A percentile compares a stretch with the other conserved stretches of the same genome.
phyloP scores from a whole-genome alignment of 2,888 invertebrate genomes.

The Dinocampus coccinellae region DNA sequence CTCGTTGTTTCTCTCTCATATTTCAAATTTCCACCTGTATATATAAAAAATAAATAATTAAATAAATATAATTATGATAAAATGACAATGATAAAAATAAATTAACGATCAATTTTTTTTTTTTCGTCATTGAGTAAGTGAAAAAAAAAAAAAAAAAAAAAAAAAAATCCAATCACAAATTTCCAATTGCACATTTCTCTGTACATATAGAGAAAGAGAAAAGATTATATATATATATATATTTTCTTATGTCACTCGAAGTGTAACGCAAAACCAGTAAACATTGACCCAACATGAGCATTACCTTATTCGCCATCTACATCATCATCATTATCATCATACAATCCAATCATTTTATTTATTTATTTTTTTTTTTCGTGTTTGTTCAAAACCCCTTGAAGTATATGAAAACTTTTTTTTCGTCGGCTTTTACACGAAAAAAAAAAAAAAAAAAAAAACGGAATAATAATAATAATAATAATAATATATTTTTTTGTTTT shows the following conservation, averaged over 20 bases:
- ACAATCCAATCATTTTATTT: conserved; percentile 51
- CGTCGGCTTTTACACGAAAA: too few relatives aligned
- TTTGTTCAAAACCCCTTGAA: conserved; percentile 51
- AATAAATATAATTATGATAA: background rate
- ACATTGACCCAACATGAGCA: conserved; percentile 65
- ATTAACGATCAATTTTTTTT: background rate
- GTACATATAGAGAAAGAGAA: too few relatives aligned
- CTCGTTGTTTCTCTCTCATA: conserved; percentile 60
- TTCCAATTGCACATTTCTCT: too few relatives aligned
- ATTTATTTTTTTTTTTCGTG: conserved; percentile 54
- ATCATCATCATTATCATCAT: background rate
- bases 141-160: too few relatives aligned
- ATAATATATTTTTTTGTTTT: too few relatives aligned
- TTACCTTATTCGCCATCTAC: conserved; percentile 60
- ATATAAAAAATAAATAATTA: conserved; percentile 10
- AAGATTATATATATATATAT: too few relatives aligned
- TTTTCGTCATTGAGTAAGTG: too few relatives aligned
- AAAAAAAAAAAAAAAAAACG: too few relatives aligned
- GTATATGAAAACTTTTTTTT: conserved; percentile 9
- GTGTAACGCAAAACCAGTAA: conserved; percentile 65
- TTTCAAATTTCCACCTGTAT: conserved; percentile 44
- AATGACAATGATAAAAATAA: too few relatives aligned
- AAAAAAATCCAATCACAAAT: background rate
- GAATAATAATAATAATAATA: too few relatives aligned
- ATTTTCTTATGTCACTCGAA: conserved; percentile 29